Evolutionary conservation across 2,113 vertebrate species (phyloP).

Genomic region (Formicarius rufipectus): DNA sequence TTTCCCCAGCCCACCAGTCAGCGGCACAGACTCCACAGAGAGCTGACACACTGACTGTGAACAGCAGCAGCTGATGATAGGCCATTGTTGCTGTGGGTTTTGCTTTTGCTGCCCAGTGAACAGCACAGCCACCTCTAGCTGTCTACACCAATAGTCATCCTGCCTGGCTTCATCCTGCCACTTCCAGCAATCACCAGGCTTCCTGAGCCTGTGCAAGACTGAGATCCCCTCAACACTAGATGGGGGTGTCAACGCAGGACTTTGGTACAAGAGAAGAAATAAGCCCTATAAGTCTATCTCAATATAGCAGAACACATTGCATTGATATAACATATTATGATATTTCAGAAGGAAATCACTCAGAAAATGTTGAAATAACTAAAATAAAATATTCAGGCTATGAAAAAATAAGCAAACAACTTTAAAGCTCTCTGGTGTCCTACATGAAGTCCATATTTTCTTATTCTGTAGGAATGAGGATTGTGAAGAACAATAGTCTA

Average conservation of each 20-base stretch:
- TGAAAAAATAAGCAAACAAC: background rate
- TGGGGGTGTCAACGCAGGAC: accelerated
- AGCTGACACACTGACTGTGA: accelerated
- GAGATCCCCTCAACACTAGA: background rate
- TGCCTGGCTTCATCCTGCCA: accelerated
- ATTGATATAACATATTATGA: background rate
- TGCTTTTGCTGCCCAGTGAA: background rate
- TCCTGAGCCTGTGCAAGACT: background rate
- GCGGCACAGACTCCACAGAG: background rate
- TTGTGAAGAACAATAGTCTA: background rate
- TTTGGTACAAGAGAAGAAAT: background rate
- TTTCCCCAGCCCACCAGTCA: background rate
- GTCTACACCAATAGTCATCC: background rate
- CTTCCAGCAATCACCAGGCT: accelerated
- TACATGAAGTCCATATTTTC: background rate
- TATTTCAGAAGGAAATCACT: background rate
- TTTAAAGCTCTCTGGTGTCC: background rate
- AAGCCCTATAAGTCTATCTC: background rate
- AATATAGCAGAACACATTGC: background rate
- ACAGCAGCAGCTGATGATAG: background rate
- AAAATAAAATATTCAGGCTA: background rate
- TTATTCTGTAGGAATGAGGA: background rate
- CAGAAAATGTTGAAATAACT: background rate
- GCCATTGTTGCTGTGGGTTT: accelerated
- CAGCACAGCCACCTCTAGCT: background rate